Base-by-base conservation (phyloP, 2,888 invertebrate genomes). In the Drosophila acutilabella region DNA sequence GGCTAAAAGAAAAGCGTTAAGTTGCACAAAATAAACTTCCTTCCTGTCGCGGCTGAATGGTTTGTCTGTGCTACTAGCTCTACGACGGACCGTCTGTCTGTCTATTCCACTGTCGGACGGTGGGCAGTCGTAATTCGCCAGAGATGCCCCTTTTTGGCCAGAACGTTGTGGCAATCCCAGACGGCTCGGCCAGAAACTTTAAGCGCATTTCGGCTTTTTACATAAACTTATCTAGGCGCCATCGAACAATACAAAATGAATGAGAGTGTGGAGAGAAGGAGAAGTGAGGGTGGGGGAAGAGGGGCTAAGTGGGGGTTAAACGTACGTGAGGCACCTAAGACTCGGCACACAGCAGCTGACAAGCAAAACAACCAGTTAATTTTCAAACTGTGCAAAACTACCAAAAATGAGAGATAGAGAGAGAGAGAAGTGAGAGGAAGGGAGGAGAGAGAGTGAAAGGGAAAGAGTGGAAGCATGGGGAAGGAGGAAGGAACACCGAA, bases 1-100 rank as follows among this genome's bases (percentile, higher is more conserved):
- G 58, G 52, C 42, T 56, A 10, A 70, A 66, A 68, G 81, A 65
- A 86, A 67, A 87, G 70, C 88, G 76, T 84, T 87, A 84, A 89
- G 89, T 78, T 84, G 81, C 70, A 87, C 89, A 84, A 84, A 83
- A 89, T 83, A 67, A 83, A 83, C 88, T 87, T 89, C 85, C 71
- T 78, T 83, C 70, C 84, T 73, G 78, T 67, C 74, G 57, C 67
- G 61, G 60, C 64, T 74, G 42, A 64, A 58, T 65, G 69, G 64
- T 48, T 54, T 36, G 36, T 14, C 51, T 41, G 40, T 18, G 20
- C 54, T 52, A 50, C 47, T 52, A 38, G n/a, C 57, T 51, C 47
- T 16, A 38, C 48, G 42, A 23, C 47, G 52, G 61, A 33, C 58
- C 45, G 38, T 7, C 41, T 36, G 42, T n/a, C 38, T 59, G 56